Conservation (phyloP, 2,797 vertebrate genomes). For the Telmatherina bonti region DNA sequence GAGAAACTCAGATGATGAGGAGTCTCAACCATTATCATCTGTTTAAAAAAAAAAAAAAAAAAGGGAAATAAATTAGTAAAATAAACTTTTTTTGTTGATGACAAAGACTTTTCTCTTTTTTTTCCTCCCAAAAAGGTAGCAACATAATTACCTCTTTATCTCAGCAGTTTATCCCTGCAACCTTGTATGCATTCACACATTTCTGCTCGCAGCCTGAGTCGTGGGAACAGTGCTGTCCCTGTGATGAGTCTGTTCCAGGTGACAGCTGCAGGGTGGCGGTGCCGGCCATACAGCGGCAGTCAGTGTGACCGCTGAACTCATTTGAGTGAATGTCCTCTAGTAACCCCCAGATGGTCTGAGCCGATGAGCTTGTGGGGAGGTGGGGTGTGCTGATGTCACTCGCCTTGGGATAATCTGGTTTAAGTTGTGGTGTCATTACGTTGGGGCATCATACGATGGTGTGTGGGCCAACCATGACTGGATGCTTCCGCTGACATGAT, state of each 20-base stretch:
- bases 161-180: background rate
- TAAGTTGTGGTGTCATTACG: slow-evolving; percentile 77
- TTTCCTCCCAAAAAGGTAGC: background rate
- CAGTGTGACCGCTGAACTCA: slow-evolving; percentile 62
- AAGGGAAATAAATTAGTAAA: slow-evolving; percentile 60
- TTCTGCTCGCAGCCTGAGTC: slow-evolving; percentile 16
- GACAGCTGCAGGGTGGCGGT: slow-evolving; percentile 75
- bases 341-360: slow-evolving; percentile 81
- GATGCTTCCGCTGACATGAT: slow-evolving; percentile 42
- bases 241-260: slow-evolving; percentile 68
- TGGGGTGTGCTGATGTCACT: slow-evolving; percentile 61
- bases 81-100: slow-evolving; percentile 16
- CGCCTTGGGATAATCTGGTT: slow-evolving; percentile 74
- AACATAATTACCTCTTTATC: slow-evolving; percentile 7
- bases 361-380: background rate
- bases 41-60: slow-evolving; percentile 13
- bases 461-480: slow-evolving; percentile 71
- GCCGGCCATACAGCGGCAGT: slow-evolving; percentile 51
- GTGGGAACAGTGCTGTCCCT: slow-evolving; percentile 67
- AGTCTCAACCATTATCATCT: slow-evolving; percentile 40
- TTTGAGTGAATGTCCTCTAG: slow-evolving; percentile 81
- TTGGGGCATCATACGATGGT: slow-evolving; percentile 75
- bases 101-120: slow-evolving; percentile 6
- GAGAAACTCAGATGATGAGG: slow-evolving; percentile 25
- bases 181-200: slow-evolving; percentile 17